Conservation (phyloP, 2,797 vertebrate species). For the Amblyraja radiata region DNA sequence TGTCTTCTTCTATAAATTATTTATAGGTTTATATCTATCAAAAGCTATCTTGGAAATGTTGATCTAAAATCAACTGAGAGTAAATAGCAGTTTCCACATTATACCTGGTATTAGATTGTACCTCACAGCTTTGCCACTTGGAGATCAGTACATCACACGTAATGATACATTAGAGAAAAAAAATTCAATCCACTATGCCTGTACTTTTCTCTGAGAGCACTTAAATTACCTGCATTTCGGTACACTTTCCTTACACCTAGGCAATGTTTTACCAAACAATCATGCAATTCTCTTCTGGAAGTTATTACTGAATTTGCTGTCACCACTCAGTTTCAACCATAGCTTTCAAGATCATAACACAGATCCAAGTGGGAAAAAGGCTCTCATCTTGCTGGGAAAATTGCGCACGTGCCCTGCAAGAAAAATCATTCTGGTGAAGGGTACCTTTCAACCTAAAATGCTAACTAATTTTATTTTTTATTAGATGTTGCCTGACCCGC, state of each 20-base stretch:
- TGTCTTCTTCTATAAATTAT: neutral
- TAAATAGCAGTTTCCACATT: neutral
- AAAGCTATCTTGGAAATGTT: neutral
- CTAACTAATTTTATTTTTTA: too few relatives aligned
- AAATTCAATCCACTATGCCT: too few relatives aligned
- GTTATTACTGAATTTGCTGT: neutral
- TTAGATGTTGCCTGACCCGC: too few relatives aligned
- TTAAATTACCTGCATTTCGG: too few relatives aligned
- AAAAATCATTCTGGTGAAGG: neutral
- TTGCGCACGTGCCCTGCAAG: neutral
- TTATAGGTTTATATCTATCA: neutral
- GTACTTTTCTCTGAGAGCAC: too few relatives aligned
- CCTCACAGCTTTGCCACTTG: neutral
- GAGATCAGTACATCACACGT: too few relatives aligned
- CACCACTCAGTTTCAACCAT: neutral
- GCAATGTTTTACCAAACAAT: neutral
- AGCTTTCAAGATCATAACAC: neutral
- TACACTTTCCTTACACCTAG: neutral
- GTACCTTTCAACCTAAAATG: too few relatives aligned
- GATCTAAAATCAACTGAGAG: neutral
- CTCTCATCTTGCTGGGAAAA: neutral
- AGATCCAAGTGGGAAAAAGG: neutral
- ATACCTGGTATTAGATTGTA: neutral
- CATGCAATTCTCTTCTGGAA: neutral
- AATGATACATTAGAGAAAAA: too few relatives aligned